phyloP scores from a whole-genome alignment of 2,888 invertebrate species.

The Homarus gammarus region DNA sequence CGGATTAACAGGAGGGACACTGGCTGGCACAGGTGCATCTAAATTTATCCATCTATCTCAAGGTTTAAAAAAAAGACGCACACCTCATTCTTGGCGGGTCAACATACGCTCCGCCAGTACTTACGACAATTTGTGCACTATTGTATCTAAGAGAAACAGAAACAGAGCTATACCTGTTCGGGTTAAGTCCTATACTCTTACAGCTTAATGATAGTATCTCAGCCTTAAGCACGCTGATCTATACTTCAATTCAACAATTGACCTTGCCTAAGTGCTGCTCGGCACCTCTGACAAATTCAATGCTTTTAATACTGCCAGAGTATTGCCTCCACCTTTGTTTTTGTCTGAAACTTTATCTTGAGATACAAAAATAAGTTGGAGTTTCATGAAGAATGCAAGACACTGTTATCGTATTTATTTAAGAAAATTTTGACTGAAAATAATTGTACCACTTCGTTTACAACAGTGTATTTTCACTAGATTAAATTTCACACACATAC shows the following conservation, averaged over 20 bases:
- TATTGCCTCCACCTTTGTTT: too few relatives aligned
- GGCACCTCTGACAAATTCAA: neutral
- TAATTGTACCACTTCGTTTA: too few relatives aligned
- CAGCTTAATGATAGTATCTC: neutral
- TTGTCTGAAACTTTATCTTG: neutral
- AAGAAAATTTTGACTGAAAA: too few relatives aligned
- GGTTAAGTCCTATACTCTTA: neutral
- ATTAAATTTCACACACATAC: neutral
- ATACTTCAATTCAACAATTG: neutral
- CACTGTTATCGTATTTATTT: neutral
- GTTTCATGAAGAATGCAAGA: too few relatives aligned
- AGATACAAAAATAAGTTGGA: too few relatives aligned
- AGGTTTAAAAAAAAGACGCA: neutral
- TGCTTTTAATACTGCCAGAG: too few relatives aligned
- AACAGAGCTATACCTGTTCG: neutral
- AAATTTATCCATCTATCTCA: neutral
- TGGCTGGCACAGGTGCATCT: neutral
- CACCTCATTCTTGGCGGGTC: too few relatives aligned
- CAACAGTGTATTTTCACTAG: neutral
- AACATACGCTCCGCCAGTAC: too few relatives aligned
- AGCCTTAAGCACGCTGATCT: neutral
- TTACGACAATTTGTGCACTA: neutral
- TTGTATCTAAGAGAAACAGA: neutral
- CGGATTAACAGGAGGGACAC: too few relatives aligned
- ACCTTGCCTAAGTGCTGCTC: neutral